These are phyloP conservation scores for Apamea epomidion DNA, from an alignment of 2,888 invertebrate species.

Conservation along the genomic window DNA sequence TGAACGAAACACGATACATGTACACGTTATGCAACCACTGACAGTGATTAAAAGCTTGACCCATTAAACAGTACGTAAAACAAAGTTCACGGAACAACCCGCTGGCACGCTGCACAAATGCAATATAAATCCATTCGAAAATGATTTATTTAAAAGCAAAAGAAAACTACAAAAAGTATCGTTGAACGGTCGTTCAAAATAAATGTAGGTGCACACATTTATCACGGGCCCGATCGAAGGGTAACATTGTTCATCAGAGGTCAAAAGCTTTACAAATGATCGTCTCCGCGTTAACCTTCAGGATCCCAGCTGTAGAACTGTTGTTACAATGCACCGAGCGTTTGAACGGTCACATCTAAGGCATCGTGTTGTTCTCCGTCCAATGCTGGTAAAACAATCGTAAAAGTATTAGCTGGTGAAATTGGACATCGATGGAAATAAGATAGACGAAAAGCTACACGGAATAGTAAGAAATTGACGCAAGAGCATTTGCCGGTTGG, in stretches of 20 bases:
- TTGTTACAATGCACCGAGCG: constrained; percentile 69
- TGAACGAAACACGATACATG: constrained; percentile 75
- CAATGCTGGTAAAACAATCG: constrained; percentile 61
- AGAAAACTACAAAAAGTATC: constrained; percentile 52
- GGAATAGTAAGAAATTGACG: constrained; percentile 68
- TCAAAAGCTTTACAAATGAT: constrained; percentile 77
- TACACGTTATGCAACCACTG: constrained; percentile 72
- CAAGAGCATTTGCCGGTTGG: constrained; percentile 74
- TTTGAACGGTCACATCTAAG: constrained; percentile 59
- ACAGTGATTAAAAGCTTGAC: constrained; percentile 76
- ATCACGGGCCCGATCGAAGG: constrained; percentile 67
- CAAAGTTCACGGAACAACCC: constrained; percentile 64
- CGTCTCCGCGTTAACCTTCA: constrained; percentile 75
- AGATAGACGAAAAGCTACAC: constrained; percentile 66
- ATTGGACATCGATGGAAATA: constrained; percentile 70
- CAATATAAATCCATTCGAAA: constrained; percentile 45
- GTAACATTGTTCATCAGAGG: constrained; percentile 74
- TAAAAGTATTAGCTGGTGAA: constrained; percentile 60
- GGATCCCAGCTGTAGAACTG: constrained; percentile 66
- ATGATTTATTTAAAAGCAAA: constrained; percentile 57
- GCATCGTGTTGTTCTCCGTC: constrained; percentile 63
- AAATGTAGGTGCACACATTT: constrained; percentile 66
- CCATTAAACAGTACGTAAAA: constrained; percentile 69
- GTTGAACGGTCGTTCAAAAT: constrained; percentile 51
- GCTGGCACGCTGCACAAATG: constrained; percentile 43